phyloP scores from a whole-genome alignment of 2,888 invertebrate species.

The Steinernema scapterisci region DNA sequence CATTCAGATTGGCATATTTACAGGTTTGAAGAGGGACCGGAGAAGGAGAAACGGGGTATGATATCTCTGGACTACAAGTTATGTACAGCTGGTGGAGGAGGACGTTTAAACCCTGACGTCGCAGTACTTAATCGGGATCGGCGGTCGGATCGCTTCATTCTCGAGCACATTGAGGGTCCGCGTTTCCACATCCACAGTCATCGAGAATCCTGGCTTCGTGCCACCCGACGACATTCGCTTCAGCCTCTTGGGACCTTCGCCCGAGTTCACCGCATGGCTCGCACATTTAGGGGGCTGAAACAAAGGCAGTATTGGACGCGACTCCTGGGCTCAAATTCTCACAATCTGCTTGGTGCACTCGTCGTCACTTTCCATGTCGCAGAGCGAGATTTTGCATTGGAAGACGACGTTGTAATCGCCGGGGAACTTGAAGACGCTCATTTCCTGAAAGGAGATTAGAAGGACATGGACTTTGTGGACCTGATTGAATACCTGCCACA shows the following conservation, averaged over 20 bases:
- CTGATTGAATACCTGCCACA: conserved; percentile 33
- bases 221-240: conserved; percentile 43
- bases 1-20: conserved; percentile 18
- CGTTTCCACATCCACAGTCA: conserved; percentile 59
- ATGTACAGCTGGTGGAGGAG: not conserved
- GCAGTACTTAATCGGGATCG: conserved; percentile 58
- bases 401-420: conserved; percentile 61
- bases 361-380: conserved; percentile 57
- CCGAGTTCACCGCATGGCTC: conserved; percentile 39
- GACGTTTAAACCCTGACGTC: conserved; percentile 44
- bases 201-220: conserved; percentile 54
- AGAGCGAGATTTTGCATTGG: conserved; percentile 62
- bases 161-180: conserved; percentile 61
- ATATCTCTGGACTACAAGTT: not conserved
- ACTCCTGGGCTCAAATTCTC: conserved; percentile 38
- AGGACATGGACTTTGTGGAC: not conserved
- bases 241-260: conserved; percentile 42
- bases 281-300: conserved; percentile 51
- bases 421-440: conserved; percentile 65
- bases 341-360: conserved; percentile 48
- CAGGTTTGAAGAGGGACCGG: not conserved
- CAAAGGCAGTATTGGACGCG: conserved; percentile 35
- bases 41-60: not conserved
- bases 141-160: conserved; percentile 57
- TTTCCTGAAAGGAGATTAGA: conserved; percentile 47